phyloP scores from a whole-genome alignment of 92 coral and sea anemone species.

The Phenganax stokvisi region DNA sequence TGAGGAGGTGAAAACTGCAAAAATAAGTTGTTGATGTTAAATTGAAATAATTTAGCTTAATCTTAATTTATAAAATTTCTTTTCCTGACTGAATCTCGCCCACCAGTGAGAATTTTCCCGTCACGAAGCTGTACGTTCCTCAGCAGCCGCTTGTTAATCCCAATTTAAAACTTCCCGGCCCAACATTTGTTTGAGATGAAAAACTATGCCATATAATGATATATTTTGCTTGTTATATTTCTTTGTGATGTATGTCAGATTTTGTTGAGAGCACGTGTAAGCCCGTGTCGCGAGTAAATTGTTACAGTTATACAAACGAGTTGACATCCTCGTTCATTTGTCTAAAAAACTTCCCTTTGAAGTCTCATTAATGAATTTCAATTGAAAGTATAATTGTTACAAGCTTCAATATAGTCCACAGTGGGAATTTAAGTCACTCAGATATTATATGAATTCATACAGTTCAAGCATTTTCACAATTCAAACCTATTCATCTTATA shows the following conservation, averaged over 20 bases:
- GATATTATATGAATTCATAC: constrained; percentile 9
- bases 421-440: constrained; percentile 36
- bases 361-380: constrained; percentile 39
- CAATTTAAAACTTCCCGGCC: neutral
- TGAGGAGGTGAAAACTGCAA: no score
- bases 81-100: no score
- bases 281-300: constrained; percentile 34
- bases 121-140: neutral
- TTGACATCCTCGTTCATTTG: constrained; percentile 29
- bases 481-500: neutral
- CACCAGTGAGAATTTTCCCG: neutral
- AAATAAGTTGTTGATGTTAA: no score
- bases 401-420: constrained; percentile 36
- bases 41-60: no score
- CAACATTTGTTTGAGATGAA: constrained; percentile 9
- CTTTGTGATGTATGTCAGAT: constrained; percentile 24
- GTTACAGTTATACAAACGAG: constrained; percentile 21
- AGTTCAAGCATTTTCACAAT: neutral
- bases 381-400: constrained; percentile 34
- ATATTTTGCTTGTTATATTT: constrained; percentile 25
- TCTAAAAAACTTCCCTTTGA: constrained; percentile 30
- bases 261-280: constrained; percentile 35
- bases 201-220: constrained; percentile 7
- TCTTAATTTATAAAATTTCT: no score
- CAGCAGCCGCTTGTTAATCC: constrained; percentile 4